Base-by-base conservation (phyloP, 2,888 invertebrate species). In the Folsomia manolachei region DNA sequence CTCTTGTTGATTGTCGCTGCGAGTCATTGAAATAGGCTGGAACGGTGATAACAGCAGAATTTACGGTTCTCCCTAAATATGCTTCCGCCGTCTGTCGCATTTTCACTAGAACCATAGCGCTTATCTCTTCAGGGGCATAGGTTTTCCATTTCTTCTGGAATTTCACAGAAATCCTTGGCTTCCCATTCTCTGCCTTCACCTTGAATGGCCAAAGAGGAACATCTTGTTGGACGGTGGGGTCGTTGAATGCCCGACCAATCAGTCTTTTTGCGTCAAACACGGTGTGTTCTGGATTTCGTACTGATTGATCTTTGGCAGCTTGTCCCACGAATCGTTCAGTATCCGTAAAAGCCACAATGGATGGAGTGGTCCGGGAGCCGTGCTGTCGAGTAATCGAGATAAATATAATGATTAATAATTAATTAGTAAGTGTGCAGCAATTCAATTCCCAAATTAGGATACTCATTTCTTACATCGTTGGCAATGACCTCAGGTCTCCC, bases 191-290 rank as follows among this genome's bases (percentile, higher is more conserved):
- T 81, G 84, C 89, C 75, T 89, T 82, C 4, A 91, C 90, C 80
- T 88, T 88, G 84, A 94, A 94, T 1, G 93, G 92, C 93, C 93
- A 94, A 81, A 90, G 90, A 82, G 91, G 91, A 87, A 91, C 89
- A 83, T 94, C 93, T 39, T 87, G 86, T 82, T 92, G 91, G 56
- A 92, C 91, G 80, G 90, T 89, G 0, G 87, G 84, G 82, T 95
- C 95, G 79, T 92, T 90, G 83, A 89, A 93, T 81, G 88, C 88
- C 71, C 93, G 88, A 1, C 94, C 94, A 78, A 95, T 94, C 67
- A 94, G 85, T 74, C 94, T 88, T 83, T 93, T 93, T 39, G 92
- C 92, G 84, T 92, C 89, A 82, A 92, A 93, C 0, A 91, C 89
- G 2, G 92, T 92, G 83, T 91, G 91, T 81, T 85, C 88, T n/a